Evolutionary conservation across 2,113 vertebrate species (phyloP).

Genomic region (Hyaena hyaena): DNA sequence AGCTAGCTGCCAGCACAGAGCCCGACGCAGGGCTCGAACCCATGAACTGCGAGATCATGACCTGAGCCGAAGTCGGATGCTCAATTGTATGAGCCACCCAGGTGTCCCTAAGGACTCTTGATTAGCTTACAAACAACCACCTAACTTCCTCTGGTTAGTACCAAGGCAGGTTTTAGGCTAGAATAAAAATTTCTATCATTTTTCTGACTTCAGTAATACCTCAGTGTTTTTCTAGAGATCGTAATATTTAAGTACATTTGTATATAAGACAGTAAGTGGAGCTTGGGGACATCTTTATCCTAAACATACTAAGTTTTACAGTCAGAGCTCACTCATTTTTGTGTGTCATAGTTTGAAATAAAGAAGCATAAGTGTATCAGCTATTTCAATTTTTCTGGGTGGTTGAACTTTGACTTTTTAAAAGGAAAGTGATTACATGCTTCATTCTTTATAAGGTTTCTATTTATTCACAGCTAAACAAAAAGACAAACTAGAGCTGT

Average conservation of each 20-base stretch:
- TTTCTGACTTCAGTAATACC: background rate
- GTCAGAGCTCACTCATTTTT: background rate
- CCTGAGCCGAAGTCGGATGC: too few relatives aligned
- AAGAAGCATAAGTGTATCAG: background rate
- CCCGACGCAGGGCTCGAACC: too few relatives aligned
- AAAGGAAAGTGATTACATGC: constrained; percentile 34
- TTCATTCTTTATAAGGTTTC: constrained; percentile 35
- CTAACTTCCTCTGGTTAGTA: background rate
- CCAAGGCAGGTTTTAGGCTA: constrained; percentile 25
- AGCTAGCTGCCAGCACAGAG: too few relatives aligned
- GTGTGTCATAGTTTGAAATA: constrained; percentile 32
- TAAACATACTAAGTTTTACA: background rate
- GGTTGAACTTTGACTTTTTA: constrained; percentile 39
- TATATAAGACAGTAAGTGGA: background rate
- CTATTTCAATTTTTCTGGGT: constrained; percentile 43
- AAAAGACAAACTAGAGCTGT: constrained; percentile 53
- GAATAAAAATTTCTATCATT: background rate
- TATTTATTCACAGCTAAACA: constrained; percentile 46
- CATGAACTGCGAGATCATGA: too few relatives aligned
- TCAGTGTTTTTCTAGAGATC: background rate
- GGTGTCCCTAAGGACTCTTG: background rate
- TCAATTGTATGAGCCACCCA: too few relatives aligned
- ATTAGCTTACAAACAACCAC: background rate
- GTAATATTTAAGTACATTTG: constrained; percentile 15
- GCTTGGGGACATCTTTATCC: background rate